Base-by-base conservation (phyloP, 2,888 invertebrate genomes). In the Drosophila melanosoma region DNA sequence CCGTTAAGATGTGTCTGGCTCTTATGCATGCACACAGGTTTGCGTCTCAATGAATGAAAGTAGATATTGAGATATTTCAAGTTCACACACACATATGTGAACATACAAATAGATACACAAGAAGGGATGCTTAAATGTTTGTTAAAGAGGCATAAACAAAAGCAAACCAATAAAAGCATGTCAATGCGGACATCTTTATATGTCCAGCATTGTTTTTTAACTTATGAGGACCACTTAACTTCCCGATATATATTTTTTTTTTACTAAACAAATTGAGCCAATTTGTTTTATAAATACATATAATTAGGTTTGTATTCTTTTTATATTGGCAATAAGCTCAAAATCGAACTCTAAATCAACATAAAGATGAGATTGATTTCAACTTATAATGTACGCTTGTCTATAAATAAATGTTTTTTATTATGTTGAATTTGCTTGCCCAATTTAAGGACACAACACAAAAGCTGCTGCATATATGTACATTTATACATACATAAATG, bases 21-120 rank as follows among this genome's bases (percentile, higher is more conserved):
- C 51, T 60, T 52, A 59, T 68, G 66, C 59, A 54, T 69, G 54
- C 59, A 61, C 77, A 45, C 45, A 45, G 20, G 45, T 26, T 26
- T 48, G 48, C 26, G 26, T 12, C 48, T 17, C 26, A 26, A 26
- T 26, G 26, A 49, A 64, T 76, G 85, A 82, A 85, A 85, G 88
- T 83, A 86, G 87, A 85, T 80, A 85, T 69, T 45, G 86, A 75
- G 83, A 73, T 83, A 85, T 77, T 85, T 83, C 83, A 83, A 83
- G 88, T 87, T 83, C 83, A 83, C 65, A 60, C 52, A 52, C 70
- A 63, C 63, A 45, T 7, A 45, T 23, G 8, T 15, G 45, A 20
- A 15, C 45, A 15, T 23, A 8, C 45, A 45, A 45, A 45, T 45
- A 45, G 20, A 8, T 45, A 23, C 45, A 23, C 7, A 15, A 23